Evolutionary conservation across 2,113 vertebrate species (phyloP).

Genomic region (Uropsilus gracilis): DNA sequence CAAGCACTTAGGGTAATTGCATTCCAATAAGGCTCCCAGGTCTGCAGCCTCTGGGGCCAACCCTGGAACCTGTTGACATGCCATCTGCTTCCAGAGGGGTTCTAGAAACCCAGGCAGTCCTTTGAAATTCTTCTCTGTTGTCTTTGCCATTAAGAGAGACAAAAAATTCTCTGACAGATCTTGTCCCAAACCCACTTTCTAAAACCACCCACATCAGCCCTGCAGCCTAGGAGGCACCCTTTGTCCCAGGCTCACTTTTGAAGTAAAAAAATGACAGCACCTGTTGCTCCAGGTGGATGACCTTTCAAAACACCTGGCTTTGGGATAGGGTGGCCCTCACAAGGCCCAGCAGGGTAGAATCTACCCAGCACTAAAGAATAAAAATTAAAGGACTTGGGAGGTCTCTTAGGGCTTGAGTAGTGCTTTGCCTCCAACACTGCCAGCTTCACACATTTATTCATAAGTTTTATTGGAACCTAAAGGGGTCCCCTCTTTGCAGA

Average conservation of each 20-base stretch:
- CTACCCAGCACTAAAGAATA: not conserved
- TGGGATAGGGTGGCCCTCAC: not conserved
- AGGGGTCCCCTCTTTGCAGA: not conserved
- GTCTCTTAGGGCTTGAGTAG: not conserved
- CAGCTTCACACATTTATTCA: not conserved
- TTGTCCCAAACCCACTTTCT: conserved; percentile 30
- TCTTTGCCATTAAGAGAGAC: conserved; percentile 63
- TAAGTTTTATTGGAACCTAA: not conserved
- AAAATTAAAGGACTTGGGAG: not conserved
- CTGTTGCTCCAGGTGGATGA: conserved; percentile 14
- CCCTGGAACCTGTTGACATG: conserved; percentile 68
- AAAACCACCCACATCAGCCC: not conserved
- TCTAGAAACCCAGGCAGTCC: conserved; percentile 39
- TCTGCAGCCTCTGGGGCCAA: conserved; percentile 69
- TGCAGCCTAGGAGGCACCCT: not conserved
- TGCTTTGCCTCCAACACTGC: not conserved
- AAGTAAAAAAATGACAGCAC: conserved; percentile 40
- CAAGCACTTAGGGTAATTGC: conserved; percentile 84
- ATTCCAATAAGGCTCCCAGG: conserved; percentile 82
- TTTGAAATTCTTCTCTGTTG: conserved; percentile 65
- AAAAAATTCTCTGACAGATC: conserved; percentile 44
- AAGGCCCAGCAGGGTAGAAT: not conserved
- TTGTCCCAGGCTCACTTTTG: not conserved
- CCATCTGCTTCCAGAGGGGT: conserved; percentile 69
- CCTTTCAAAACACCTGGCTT: conserved; percentile 32